Evolutionary conservation across 2,888 invertebrate species (phyloP).

Genomic region (Gerosis bhagava): DNA sequence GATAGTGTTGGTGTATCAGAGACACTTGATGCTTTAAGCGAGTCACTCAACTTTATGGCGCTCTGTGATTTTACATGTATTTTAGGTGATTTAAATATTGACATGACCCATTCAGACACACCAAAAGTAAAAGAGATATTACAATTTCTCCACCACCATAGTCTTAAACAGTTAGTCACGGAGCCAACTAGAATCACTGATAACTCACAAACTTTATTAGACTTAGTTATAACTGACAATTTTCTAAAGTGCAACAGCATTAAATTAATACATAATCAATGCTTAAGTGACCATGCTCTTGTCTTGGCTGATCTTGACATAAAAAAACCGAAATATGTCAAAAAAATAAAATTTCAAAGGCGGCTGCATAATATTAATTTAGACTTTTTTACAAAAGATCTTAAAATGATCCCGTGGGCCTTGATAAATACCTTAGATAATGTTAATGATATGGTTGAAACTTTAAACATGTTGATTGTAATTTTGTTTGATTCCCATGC

Average conservation of each 20-base stretch:
- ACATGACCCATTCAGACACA: too few relatives aligned
- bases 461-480: conserved; percentile 16
- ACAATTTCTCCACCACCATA: too few relatives aligned
- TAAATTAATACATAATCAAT: background rate
- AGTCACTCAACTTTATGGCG: background rate
- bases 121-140: too few relatives aligned
- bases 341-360: background rate
- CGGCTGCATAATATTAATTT: background rate
- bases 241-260: background rate
- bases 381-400: background rate
- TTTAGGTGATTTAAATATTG: background rate
- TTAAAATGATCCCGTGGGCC: background rate
- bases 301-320: conserved; percentile 10
- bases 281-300: conserved; percentile 22
- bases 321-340: conserved; percentile 3
- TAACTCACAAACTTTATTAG: too few relatives aligned
- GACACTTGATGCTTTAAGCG: conserved; percentile 13
- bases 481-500: conserved; percentile 31
- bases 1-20: conserved; percentile 3
- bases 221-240: background rate
- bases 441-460: conserved; percentile 16
- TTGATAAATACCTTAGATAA: background rate
- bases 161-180: too few relatives aligned
- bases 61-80: background rate
- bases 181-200: too few relatives aligned